Evolutionary conservation across 2,113 vertebrate genomes (phyloP), one percentile per base, ranked within the genome.

Genomic region (Gobio gobio): DNA sequence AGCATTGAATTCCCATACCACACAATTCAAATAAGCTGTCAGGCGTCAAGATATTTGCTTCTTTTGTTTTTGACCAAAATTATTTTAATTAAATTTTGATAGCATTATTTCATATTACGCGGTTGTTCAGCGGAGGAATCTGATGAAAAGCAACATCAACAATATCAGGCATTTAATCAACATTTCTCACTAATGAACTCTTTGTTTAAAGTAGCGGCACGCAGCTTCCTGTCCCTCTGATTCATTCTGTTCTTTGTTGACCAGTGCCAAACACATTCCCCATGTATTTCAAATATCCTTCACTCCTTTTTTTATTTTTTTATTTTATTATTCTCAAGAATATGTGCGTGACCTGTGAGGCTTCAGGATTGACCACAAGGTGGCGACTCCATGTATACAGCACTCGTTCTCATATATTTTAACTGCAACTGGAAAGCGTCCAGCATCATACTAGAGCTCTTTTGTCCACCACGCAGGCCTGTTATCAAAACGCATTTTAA

Each of bases 1-100:
- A 68, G 36, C 64, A 20, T 9, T 72, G 18, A 18, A 20, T 10
- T 68, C 8, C 64, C 64, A 68, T 40, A 40, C 29, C n/a, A 5
- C 43, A 26, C 54, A 51, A 78, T 78, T 51, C 3, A 45, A 85
- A 85, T 77, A 78, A 79, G 20, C 33, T 20, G 29, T 5, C 29
- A 83, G 76, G 61, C 58, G 58, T 72, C 66, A 70, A 81, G 59
- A 83, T 77, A 76, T 88, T 70, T 29, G 58, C 78, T 29, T 5
- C 78, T 79, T 80, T 63, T 80, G 56, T 80, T 64, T 43, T 10
- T 26, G 40, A 26, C 18, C 40, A 59, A 75, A 86, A 81, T 84
- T 26, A 59, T 68, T 88, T 86, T 86, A 88, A 88, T 88, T 86
- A 86, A 76, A 86, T 86, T 86, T 88, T 83, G 81, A 86, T 86